Percentiles rank a stretch among this genome's conserved stretches.
Evolutionary conservation across 2,113 vertebrate species (phyloP).

Genomic region (Todiramphus chloris): DNA sequence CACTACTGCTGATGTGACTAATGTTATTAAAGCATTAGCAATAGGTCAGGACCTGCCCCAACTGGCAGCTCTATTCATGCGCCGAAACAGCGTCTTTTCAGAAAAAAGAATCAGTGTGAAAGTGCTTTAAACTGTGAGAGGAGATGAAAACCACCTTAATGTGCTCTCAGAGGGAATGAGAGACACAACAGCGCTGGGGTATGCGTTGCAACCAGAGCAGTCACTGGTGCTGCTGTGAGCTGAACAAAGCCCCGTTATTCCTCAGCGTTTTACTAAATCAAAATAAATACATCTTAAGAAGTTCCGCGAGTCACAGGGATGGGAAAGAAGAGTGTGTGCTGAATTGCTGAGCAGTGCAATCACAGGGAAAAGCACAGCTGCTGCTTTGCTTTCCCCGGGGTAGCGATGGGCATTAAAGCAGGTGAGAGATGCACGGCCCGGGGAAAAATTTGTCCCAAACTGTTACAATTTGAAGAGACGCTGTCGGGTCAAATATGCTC

Average conservation of each 20-base stretch:
- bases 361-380: background rate
- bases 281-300: background rate
- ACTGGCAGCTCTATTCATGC: background rate
- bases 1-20: background rate
- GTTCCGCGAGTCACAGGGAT: background rate
- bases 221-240: background rate
- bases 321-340: background rate
- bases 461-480: background rate
- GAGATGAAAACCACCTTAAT: background rate
- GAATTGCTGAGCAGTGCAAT: background rate
- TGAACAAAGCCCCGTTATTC: background rate
- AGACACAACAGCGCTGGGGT: background rate
- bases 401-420: background rate
- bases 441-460: background rate
- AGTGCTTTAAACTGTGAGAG: background rate
- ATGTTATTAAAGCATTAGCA: background rate
- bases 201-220: background rate
- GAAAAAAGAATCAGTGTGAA: background rate
- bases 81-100: rapidly evolving
- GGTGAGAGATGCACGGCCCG: background rate
- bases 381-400: background rate
- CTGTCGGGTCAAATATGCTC: background rate
- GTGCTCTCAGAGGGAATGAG: background rate
- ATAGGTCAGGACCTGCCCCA: background rate
- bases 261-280: background rate